Conservation (phyloP, 2,888 invertebrate genomes). For the Rotaria macrura region DNA sequence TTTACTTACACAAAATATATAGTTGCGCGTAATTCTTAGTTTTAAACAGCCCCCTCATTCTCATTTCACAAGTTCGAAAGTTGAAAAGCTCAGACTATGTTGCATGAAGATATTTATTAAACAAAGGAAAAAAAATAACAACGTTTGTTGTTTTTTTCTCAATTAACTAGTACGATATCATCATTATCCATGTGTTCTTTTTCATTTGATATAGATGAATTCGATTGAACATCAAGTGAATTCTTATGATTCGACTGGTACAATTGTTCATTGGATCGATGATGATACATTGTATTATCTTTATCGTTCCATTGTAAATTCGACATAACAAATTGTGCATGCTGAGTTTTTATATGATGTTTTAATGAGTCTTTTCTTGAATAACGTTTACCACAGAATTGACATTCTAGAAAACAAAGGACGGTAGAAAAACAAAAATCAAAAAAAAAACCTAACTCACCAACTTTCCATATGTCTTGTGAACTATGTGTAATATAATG, state of each 20-base stretch:
- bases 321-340: not conserved
- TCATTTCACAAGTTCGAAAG: too few species aligned
- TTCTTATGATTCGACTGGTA: not conserved
- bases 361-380: conserved; percentile 17
- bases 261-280: not conserved
- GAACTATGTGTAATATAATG: conserved; percentile 22
- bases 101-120: too few species aligned
- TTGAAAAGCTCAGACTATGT: too few species aligned
- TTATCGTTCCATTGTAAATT: not conserved
- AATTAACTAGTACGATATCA: not conserved
- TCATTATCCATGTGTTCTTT: not conserved
- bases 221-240: not conserved
- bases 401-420: not conserved
- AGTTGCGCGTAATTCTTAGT: too few species aligned
- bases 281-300: not conserved
- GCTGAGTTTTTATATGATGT: conserved; percentile 23
- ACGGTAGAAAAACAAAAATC: not conserved
- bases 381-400: conserved; percentile 14
- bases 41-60: too few species aligned
- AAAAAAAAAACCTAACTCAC: not conserved
- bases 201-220: not conserved
- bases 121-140: too few species aligned
- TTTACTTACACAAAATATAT: too few species aligned
- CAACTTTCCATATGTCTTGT: conserved; percentile 22
- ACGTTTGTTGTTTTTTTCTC: not conserved